phyloP scores from a whole-genome alignment of 2,113 vertebrate species.

The Enhydra lutris region DNA sequence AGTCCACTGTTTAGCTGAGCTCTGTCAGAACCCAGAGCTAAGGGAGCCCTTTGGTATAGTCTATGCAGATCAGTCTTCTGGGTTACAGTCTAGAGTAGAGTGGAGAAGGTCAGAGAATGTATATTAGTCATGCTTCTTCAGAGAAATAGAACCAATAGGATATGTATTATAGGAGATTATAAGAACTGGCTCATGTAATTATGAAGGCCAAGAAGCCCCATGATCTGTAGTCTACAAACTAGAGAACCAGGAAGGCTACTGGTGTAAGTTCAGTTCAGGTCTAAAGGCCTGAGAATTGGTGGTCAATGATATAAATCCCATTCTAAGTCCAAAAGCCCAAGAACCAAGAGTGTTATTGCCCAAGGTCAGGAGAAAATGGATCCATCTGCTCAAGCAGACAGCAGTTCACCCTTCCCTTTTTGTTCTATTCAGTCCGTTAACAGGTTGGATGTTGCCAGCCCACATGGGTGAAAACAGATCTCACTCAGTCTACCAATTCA shows the following conservation, averaged over 20 bases:
- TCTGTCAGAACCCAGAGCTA: not conserved
- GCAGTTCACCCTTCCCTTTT: not conserved
- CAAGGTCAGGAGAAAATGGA: not conserved
- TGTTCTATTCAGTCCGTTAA: not conserved
- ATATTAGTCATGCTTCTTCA: not conserved
- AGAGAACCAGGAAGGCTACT: not conserved
- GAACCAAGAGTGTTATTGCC: not conserved
- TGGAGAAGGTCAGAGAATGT: not conserved
- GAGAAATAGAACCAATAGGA: not conserved
- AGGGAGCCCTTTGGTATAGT: not conserved
- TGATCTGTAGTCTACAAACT: not conserved
- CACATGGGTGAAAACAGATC: not conserved
- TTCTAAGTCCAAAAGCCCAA: not conserved
- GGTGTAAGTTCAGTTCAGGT: not conserved
- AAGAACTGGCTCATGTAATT: not conserved
- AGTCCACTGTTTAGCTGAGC: not conserved
- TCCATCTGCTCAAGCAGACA: not conserved
- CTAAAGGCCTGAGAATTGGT: not conserved
- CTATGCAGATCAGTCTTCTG: not conserved
- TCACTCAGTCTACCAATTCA: not conserved
- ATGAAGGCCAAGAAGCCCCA: not conserved
- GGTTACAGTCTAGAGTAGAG: not conserved
- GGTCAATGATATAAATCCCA: not conserved
- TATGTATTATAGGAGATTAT: not conserved
- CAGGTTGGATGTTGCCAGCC: not conserved